These are phyloP conservation scores for Aptenodytes patagonicus DNA, from an alignment of 2,113 vertebrate genomes.

Conservation along the genomic window DNA sequence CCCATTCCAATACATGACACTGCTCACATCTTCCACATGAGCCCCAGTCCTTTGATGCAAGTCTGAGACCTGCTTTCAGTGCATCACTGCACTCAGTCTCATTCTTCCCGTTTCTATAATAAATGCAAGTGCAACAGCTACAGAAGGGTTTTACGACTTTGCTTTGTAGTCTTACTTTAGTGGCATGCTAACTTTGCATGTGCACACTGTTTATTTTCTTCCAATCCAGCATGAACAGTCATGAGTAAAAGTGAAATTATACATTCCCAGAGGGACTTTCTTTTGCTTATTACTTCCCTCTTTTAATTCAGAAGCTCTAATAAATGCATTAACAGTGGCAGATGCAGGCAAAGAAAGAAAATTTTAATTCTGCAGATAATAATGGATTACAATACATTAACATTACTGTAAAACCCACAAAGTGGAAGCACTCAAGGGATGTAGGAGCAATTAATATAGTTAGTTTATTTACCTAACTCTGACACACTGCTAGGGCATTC, in stretches of 20 bases:
- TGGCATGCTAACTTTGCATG: not conserved
- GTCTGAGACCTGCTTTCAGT: not conserved
- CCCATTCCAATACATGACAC: not conserved
- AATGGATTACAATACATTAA: slow-evolving; percentile 50
- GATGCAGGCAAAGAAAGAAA: slow-evolving; percentile 36
- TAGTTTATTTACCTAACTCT: slow-evolving; percentile 56
- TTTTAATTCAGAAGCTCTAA: not conserved
- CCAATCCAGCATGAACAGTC: not conserved
- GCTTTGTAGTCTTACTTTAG: slow-evolving; percentile 3
- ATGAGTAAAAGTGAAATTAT: slow-evolving; percentile 14
- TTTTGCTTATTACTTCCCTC: slow-evolving; percentile 41
- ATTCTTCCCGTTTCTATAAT: not conserved
- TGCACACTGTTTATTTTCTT: slow-evolving; percentile 18
- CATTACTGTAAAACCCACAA: slow-evolving; percentile 28
- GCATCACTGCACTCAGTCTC: not conserved
- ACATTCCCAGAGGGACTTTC: slow-evolving; percentile 24
- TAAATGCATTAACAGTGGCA: slow-evolving; percentile 12
- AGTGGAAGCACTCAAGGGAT: slow-evolving; percentile 42
- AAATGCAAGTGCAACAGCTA: not conserved
- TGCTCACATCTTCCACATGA: not conserved
- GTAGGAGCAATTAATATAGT: slow-evolving; percentile 35
- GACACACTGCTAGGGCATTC: not conserved
- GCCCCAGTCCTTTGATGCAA: fast-evolving
- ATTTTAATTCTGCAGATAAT: slow-evolving; percentile 58
- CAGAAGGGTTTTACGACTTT: not conserved